Evolutionary conservation across 1,140 invertebrate genomes (phyloP), one percentile per base, ranked within the genome.

Genomic region (Brachionus plicatilis): DNA sequence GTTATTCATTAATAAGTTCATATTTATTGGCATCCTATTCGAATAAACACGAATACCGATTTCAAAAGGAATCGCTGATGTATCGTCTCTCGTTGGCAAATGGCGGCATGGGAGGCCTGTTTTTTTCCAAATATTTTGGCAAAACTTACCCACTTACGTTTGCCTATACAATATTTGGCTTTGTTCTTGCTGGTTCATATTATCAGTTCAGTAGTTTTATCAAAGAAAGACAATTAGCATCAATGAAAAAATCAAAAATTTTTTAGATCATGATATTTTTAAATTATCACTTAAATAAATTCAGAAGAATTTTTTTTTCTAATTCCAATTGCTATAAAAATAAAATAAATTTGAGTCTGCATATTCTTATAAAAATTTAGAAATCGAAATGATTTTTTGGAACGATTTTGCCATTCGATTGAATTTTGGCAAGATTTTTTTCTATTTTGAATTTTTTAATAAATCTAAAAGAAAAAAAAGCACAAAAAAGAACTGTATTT

Each of bases 81-180:
- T 43, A 41, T 17, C 12, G 33, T n/a, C 68, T 72, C 43, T 72
- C 68, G 41, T 17, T 43, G 37, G 68, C 68, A 43, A 72, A 72
- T 20, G 68, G 68, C 11, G 68, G 68, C 24, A n/a, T 72, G 6
- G 68, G 68, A 6, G 68, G 68, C 17, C 17, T 72, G 12, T 20
- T 41, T 9, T 43, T 72, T 20, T 72, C 68, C n/a, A 72, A 72
- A 72, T 72, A 43, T 41, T 72, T 41, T 72, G 68, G 68, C 17
- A 37, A 43, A 17, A 72, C 29, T 8, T 72, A 41, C 8, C 68
- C 68, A 43, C 2, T 72, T 8, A 72, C 68, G 3, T 72, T 72
- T 72, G 29, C 37, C 41, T 43, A 72, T 17, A 72, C 68, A 8
- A 72, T 72, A 20, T 17, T 72, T 8, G 68, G 68, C 8, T 72